A percentile compares a stretch with the other conserved stretches of the same genome.
phyloP scores from a whole-genome alignment of 2,888 invertebrate genomes.

The Agrochola lychnidis region DNA sequence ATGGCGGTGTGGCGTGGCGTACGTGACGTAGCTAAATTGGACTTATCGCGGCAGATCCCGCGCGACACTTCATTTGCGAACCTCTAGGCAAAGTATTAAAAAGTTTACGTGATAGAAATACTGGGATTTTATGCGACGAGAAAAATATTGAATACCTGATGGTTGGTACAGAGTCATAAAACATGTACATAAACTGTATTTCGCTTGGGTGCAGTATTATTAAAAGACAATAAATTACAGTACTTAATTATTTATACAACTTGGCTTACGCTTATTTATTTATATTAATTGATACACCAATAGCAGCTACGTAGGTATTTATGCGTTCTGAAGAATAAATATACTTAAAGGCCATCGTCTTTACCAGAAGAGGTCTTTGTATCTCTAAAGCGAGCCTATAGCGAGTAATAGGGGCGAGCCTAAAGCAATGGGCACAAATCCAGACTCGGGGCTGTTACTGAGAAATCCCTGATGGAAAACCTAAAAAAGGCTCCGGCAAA shows the following conservation, averaged over 20 bases:
- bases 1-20: constrained; percentile 53
- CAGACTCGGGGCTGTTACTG: too few species aligned
- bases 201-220: background rate
- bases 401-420: too few species aligned
- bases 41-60: constrained; percentile 73
- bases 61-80: constrained; percentile 65
- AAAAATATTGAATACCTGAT: constrained; percentile 32
- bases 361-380: too few species aligned
- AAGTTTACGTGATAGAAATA: constrained; percentile 42
- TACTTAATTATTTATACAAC: too few species aligned
- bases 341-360: background rate
- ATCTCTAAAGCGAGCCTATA: too few species aligned
- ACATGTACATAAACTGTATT: background rate
- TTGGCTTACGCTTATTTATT: too few species aligned
- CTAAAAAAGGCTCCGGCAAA: too few species aligned
- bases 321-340: background rate
- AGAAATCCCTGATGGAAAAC: too few species aligned
- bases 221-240: too few species aligned
- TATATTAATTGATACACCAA: too few species aligned
- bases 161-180: background rate
- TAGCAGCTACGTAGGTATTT: too few species aligned
- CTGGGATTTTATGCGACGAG: constrained; percentile 10
- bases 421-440: too few species aligned
- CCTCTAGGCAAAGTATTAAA: constrained; percentile 46
- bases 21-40: constrained; percentile 81